Conservation (phyloP, 1,140 invertebrate species). For the Tetramorium alpestre region DNA sequence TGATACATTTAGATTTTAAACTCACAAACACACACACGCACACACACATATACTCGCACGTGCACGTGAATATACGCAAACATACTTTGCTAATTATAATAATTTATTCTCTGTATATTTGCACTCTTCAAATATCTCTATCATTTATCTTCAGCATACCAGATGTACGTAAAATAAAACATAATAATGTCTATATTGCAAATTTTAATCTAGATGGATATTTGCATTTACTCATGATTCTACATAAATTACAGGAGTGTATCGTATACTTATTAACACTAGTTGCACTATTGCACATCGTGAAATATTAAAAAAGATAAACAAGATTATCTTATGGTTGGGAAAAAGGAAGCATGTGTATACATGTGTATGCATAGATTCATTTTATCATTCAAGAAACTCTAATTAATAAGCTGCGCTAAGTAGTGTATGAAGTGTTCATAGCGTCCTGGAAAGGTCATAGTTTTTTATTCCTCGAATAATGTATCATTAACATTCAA, state of each 20-base stretch:
- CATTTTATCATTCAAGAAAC: slow-evolving; percentile 42
- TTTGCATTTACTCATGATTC: slow-evolving; percentile 2
- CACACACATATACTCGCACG: too few species aligned
- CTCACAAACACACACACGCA: neutral
- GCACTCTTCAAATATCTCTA: neutral
- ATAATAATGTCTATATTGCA: neutral
- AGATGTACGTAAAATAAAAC: neutral
- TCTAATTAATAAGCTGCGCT: slow-evolving; percentile 30
- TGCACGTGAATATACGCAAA: neutral
- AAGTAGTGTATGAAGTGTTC: slow-evolving; percentile 17
- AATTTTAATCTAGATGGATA: neutral
- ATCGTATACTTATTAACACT: neutral
- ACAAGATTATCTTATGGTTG: neutral
- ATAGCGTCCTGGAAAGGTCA: slow-evolving; percentile 31
- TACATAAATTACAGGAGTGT: neutral
- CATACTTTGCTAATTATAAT: neutral
- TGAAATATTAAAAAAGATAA: slow-evolving; percentile 4
- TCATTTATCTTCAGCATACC: neutral
- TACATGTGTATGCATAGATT: slow-evolving; percentile 12
- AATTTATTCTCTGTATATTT: neutral
- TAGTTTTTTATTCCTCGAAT: slow-evolving; percentile 42
- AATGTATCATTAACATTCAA: slow-evolving; percentile 53
- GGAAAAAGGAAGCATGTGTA: neutral
- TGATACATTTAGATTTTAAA: neutral
- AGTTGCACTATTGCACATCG: neutral